These are phyloP conservation scores for Octomys mimax DNA, from an alignment of 2,797 vertebrate genomes.

Conservation along the genomic window DNA sequence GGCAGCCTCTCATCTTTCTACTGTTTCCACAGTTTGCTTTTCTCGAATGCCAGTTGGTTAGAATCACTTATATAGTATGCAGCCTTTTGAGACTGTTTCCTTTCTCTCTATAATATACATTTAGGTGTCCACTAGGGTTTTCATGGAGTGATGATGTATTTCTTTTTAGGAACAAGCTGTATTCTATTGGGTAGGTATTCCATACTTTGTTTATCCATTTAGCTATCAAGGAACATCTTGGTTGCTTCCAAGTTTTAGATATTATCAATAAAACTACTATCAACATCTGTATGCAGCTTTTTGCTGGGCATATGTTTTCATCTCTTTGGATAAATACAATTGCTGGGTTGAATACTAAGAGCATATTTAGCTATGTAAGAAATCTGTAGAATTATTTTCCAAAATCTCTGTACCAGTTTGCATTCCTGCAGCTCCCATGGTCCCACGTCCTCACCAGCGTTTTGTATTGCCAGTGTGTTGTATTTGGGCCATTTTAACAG, in stretches of 20 bases:
- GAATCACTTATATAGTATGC: background rate
- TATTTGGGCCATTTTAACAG: background rate
- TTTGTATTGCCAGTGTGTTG: background rate
- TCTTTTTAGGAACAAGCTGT: background rate
- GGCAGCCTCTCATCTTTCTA: background rate
- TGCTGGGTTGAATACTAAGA: background rate
- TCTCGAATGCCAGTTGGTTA: background rate
- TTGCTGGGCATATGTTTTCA: background rate
- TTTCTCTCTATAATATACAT: background rate
- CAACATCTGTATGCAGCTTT: too few species aligned
- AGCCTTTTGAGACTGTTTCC: background rate
- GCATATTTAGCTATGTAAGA: background rate
- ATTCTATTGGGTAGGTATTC: background rate
- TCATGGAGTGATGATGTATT: background rate
- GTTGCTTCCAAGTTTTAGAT: background rate
- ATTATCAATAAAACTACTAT: background rate
- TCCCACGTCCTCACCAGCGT: background rate
- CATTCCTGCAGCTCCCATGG: background rate
- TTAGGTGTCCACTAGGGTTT: background rate
- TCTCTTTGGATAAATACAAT: background rate
- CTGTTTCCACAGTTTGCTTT: background rate
- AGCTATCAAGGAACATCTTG: background rate
- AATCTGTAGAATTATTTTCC: background rate
- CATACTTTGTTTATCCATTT: background rate
- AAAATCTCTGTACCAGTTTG: background rate